phyloP scores from a whole-genome alignment of 1,140 invertebrate species.

The Grapholita molesta region DNA sequence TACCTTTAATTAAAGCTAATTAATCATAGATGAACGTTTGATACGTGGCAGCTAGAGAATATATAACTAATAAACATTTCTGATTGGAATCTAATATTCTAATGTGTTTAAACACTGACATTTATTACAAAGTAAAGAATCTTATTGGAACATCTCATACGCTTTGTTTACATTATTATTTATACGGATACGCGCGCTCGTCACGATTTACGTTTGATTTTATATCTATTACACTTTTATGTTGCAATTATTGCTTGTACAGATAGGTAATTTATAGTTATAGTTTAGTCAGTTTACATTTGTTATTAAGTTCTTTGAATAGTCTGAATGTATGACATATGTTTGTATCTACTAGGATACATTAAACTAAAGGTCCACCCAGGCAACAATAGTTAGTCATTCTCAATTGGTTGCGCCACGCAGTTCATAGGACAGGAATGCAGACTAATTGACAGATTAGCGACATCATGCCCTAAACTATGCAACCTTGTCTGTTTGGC shows the following conservation, averaged over 20 bases:
- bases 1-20: conserved; percentile 47
- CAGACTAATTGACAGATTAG: conserved; percentile 55
- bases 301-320: neutral
- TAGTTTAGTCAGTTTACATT: too few relatives aligned
- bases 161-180: conserved; percentile 7
- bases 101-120: conserved; percentile 14
- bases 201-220: neutral
- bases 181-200: neutral
- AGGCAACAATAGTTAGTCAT: conserved; percentile 47
- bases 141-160: conserved; percentile 10
- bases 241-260: neutral
- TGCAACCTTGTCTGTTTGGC: conserved; percentile 19
- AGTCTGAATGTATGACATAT: neutral
- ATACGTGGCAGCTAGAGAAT: conserved; percentile 19
- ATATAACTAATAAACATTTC: conserved; percentile 16
- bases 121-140: conserved; percentile 13
- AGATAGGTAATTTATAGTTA: neutral
- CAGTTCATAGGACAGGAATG: conserved; percentile 55
- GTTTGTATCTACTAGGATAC: neutral
- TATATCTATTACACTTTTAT: neutral
- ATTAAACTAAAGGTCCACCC: neutral
- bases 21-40: conserved; percentile 43
- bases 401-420: conserved; percentile 35
- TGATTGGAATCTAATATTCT: conserved; percentile 11
- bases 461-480: conserved; percentile 36